phyloP scores from a whole-genome alignment of 2,797 vertebrate genomes.

The Gymnocypris eckloni region DNA sequence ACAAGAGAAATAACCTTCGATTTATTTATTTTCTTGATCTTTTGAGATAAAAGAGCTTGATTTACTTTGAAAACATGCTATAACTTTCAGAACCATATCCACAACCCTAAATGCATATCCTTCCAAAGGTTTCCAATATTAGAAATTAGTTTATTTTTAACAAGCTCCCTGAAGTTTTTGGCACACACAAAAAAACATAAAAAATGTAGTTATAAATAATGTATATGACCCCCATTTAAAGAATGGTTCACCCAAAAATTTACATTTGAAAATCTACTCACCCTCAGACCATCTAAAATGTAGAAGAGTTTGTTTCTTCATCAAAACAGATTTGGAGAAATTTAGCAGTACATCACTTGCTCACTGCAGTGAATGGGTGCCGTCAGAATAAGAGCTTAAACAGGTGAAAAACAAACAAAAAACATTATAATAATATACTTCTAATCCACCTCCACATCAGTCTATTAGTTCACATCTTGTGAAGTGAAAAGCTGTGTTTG shows the following conservation, averaged over 20 bases:
- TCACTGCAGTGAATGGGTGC: background rate
- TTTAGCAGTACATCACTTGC: background rate
- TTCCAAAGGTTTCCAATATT: too few species aligned
- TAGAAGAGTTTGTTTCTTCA: background rate
- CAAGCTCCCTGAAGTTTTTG: background rate
- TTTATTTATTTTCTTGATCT: background rate
- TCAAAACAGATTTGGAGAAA: background rate
- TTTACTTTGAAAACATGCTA: background rate
- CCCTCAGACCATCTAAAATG: background rate
- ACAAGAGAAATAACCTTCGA: background rate
- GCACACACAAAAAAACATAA: background rate
- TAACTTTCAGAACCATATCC: background rate
- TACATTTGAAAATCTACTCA: background rate
- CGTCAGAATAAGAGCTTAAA: background rate
- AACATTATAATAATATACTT: background rate
- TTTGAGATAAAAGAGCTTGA: constrained; percentile 11
- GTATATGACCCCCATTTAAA: background rate
- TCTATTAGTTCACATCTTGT: background rate
- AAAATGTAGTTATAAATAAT: background rate
- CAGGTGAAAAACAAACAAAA: too few species aligned
- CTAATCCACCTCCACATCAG: background rate
- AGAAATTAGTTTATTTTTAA: too few species aligned
- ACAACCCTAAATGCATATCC: too few species aligned
- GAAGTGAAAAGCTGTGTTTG: background rate
- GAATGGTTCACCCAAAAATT: background rate